Conservation (phyloP, 2,888 invertebrate species). For the Epinotia brunnichana region DNA sequence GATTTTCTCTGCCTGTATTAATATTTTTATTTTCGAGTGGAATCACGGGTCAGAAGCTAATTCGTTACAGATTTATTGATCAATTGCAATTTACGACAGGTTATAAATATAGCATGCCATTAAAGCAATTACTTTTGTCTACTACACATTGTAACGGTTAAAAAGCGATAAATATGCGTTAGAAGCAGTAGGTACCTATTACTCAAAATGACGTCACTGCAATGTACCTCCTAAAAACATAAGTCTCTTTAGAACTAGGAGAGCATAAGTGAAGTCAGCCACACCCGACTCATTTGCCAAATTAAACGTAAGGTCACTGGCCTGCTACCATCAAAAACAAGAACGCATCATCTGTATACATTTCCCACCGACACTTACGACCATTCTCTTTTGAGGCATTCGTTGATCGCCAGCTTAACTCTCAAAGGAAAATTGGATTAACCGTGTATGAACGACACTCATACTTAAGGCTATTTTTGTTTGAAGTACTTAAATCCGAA, state of each 20-base stretch:
- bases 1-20: too few species aligned
- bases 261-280: slow-evolving; percentile 12
- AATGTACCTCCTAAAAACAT: not conserved
- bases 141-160: slow-evolving; percentile 1
- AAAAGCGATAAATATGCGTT: slow-evolving; percentile 4
- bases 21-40: too few species aligned
- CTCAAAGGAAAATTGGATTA: slow-evolving; percentile 2
- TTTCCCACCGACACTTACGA: not conserved
- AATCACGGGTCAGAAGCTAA: not conserved
- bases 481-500: slow-evolving; percentile 3
- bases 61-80: not conserved
- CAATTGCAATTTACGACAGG: not conserved
- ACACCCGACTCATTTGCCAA: slow-evolving; percentile 35
- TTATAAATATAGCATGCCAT: not conserved
- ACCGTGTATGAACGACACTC: not conserved
- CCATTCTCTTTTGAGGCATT: not conserved
- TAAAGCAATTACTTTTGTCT: slow-evolving; percentile 2
- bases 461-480: slow-evolving; percentile 8
- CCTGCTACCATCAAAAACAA: not conserved
- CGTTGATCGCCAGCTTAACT: not conserved
- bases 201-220: not conserved
- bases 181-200: not conserved
- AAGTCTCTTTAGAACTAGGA: not conserved
- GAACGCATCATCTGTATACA: not conserved
- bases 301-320: slow-evolving; percentile 35